Percentiles rank a stretch among this genome's conserved stretches.
Conservation (phyloP, 2,113 vertebrate genomes). For the Eidolon helvum region DNA sequence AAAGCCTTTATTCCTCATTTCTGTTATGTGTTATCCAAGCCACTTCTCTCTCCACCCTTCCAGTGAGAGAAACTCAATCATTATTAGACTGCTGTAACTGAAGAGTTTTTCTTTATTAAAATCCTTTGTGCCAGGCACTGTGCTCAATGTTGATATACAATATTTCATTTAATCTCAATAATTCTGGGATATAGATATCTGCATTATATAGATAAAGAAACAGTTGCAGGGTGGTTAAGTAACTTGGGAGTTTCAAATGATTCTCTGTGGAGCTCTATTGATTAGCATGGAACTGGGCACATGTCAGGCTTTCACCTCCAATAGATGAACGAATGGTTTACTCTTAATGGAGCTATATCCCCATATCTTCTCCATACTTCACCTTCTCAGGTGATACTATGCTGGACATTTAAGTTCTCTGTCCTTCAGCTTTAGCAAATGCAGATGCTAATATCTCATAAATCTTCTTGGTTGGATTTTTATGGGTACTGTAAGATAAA, state of each 20-base stretch:
- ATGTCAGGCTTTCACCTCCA: not conserved
- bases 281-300: not conserved
- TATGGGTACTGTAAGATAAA: not conserved
- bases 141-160: not conserved
- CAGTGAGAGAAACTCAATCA: not conserved
- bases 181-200: not conserved
- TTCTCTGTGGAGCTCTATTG: not conserved
- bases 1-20: not conserved
- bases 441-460: not conserved
- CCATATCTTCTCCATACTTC: not conserved
- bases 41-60: not conserved
- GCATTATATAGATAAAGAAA: not conserved
- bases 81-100: not conserved
- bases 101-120: not conserved
- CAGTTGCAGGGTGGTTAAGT: not conserved
- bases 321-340: not conserved
- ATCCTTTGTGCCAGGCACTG: not conserved
- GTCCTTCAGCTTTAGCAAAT: not conserved
- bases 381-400: not conserved
- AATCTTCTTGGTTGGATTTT: not conserved
- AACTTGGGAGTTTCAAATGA: not conserved
- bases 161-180: not conserved
- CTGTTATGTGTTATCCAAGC: not conserved
- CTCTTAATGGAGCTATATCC: not conserved
- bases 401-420: not conserved